Evolutionary conservation across 2,888 invertebrate species (phyloP), one percentile per base, ranked within the genome.

Genomic region (Aporophyla nigra): DNA sequence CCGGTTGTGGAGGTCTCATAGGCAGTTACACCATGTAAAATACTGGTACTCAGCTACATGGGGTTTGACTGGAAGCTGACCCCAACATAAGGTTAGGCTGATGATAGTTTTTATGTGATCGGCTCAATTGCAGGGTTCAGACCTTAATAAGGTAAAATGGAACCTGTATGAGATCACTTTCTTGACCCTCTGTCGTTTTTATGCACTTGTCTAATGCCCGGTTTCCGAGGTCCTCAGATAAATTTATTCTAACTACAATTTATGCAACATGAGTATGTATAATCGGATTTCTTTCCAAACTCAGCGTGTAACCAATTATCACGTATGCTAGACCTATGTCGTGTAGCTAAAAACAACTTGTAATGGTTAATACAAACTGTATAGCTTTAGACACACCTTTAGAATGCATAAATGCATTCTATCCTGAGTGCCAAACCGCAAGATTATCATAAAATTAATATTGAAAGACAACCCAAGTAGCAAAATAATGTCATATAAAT

Each of bases 371-470:
- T 40, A 27, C 33, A 59, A 54, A 53, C 71, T 46, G 14, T 21
- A 58, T 46, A 63, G 10, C 43, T 46, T 24, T 33, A 24, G 51
- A 46, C 33, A 46, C 51, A n/a, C 56, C 21, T 53, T 78, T 82
- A 49, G 56, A 65, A 75, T 80, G n/a, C 19, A 54, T 67, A 14
- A 21, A 43, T 62, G 19, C 27, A 46, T 51, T 33, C 33, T 27
- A 33, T 62, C 16, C 21, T 14, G 6, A 7, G 54, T 74, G 82
- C 82, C 76, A 85, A 82, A 82, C 85, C 82, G 14, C 82, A 71
- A 81, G 51, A 69, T 68, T 81, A 85, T 71, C 82, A 81, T 85
- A 71, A 59, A 74, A 81, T 75, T 75, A 61, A 71, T 79, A 80
- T 71, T 81, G 66, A 74, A 62, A 62, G 51, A n/a, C n/a, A n/a